A percentile compares a stretch with the other conserved stretches of the same genome.
phyloP scores from a whole-genome alignment of 1,140 invertebrate genomes.

The Euglossa dilemma region DNA sequence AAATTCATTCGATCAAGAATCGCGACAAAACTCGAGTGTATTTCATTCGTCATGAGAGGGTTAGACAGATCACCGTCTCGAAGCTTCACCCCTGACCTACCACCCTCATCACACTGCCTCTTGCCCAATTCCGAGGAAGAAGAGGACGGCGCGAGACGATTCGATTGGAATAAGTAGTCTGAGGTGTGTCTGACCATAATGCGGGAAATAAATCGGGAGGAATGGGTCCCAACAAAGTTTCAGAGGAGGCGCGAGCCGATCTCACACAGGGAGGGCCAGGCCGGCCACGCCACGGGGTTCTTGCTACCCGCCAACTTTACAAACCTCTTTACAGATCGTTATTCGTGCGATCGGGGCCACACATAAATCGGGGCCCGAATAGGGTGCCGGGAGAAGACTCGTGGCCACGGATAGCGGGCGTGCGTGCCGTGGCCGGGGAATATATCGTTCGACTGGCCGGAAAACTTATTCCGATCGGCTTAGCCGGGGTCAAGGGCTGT shows the following conservation, averaged over 20 bases:
- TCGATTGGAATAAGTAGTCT: background rate
- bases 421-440: conserved; percentile 31
- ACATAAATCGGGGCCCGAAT: conserved; percentile 71
- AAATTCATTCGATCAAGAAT: too few species aligned
- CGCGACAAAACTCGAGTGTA: too few species aligned
- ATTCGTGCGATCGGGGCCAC: conserved; percentile 78
- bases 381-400: background rate
- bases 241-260: conserved; percentile 57
- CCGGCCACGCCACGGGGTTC: conserved; percentile 75
- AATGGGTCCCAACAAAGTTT: conserved; percentile 54
- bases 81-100: too few species aligned
- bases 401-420: conserved; percentile 4
- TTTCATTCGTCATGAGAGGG: too few species aligned
- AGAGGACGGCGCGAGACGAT: background rate
- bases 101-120: too few species aligned
- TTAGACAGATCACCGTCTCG: too few species aligned
- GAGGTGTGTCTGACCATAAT: background rate
- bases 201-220: conserved; percentile 37
- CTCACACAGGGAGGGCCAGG: conserved; percentile 65
- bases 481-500: conserved; percentile 72
- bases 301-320: conserved; percentile 80
- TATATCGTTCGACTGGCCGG: conserved; percentile 45
- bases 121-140: background rate
- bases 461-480: conserved; percentile 75
- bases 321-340: conserved; percentile 83